phyloP scores from a whole-genome alignment of 1,140 invertebrate species.

The Phymastichus coffea region DNA sequence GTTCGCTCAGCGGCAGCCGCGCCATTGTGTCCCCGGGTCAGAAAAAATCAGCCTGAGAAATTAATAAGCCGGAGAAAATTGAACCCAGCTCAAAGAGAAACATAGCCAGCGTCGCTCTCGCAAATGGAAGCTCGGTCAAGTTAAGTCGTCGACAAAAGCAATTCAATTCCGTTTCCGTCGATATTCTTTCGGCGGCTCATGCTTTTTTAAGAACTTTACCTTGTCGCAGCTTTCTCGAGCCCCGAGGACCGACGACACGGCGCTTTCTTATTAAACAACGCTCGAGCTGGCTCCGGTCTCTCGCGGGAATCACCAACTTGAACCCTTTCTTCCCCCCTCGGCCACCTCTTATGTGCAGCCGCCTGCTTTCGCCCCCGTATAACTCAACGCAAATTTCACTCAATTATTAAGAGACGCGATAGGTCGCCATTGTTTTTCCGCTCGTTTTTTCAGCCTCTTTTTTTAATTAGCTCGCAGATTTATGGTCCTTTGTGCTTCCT shows the following conservation, averaged over 20 bases:
- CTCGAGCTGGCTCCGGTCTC: conserved; percentile 27
- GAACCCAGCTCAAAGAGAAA: too few species aligned
- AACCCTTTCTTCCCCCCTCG: conserved; percentile 45
- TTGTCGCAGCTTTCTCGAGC: conserved; percentile 41
- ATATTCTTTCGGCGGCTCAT: conserved; percentile 53
- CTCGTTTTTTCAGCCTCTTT: conserved; percentile 3
- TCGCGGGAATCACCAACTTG: conserved; percentile 47
- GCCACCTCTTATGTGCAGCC: too few species aligned
- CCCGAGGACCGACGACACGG: conserved; percentile 31
- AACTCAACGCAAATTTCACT: conserved; percentile 34
- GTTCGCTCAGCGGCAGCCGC: too few species aligned
- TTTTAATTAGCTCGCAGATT: conserved; percentile 29
- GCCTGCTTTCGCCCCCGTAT: conserved; percentile 19
- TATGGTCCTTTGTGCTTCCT: conserved; percentile 32
- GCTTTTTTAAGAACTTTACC: conserved; percentile 52
- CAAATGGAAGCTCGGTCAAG: background rate
- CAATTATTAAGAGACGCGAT: conserved; percentile 34
- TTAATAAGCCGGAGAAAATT: too few species aligned
- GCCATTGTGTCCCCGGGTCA: too few species aligned
- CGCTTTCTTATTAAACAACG: conserved; percentile 50
- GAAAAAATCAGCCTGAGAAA: too few species aligned
- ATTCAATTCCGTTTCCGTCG: conserved; percentile 52
- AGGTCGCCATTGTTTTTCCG: background rate
- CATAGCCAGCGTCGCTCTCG: too few species aligned
- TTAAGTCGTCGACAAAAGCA: conserved; percentile 35